Conservation (phyloP, 2,113 vertebrate genomes). For the Megaptera novaeangliae region DNA sequence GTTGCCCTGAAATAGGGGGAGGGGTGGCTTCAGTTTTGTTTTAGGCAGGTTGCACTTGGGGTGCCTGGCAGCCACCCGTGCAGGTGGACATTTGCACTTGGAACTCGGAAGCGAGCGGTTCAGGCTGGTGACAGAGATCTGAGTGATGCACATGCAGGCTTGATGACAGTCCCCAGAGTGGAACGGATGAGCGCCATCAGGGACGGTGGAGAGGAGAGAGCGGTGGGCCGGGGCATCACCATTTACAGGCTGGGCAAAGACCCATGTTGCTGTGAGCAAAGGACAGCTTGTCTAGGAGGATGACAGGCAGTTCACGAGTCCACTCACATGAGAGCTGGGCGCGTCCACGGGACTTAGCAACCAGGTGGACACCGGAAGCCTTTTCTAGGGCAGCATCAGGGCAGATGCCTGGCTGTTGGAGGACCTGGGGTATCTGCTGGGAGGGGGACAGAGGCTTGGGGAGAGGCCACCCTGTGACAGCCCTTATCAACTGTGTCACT, state of each 20-base stretch:
- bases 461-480: background rate
- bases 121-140: background rate
- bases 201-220: background rate
- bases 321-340: no score
- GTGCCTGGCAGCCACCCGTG: background rate
- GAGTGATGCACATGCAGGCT: background rate
- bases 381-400: background rate
- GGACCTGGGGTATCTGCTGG: background rate
- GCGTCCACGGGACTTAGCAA: accelerated
- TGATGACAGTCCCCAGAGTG: background rate
- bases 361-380: background rate
- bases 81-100: background rate
- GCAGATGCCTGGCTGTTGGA: background rate
- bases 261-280: background rate
- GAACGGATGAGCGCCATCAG: background rate
- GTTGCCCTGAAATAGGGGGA: background rate
- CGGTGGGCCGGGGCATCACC: background rate
- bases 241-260: background rate
- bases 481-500: background rate
- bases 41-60: no score
- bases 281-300: background rate
- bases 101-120: background rate
- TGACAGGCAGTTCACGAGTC: background rate
- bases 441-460: background rate
- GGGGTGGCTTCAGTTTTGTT: background rate